Evolutionary conservation across 1,140 invertebrate species (phyloP).

Genomic region (Arctopsyche grandis): DNA sequence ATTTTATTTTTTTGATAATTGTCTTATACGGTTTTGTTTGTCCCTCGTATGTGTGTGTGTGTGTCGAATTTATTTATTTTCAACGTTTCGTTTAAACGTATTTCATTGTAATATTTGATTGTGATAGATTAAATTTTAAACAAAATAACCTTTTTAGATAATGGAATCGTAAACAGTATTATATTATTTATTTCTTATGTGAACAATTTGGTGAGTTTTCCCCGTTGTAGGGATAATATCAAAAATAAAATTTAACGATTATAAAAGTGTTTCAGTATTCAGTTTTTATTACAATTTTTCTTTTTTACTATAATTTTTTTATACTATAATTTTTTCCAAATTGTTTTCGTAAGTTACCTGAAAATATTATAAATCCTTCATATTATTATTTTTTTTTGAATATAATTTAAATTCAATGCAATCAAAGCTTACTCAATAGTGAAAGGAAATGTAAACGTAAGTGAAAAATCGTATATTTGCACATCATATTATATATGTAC

Average conservation of each 20-base stretch:
- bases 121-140: conserved; percentile 22
- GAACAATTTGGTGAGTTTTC: background rate
- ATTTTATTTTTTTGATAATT: no score
- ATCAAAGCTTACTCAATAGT: no score
- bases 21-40: no score
- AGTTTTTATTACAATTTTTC: background rate
- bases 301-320: background rate
- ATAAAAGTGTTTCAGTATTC: background rate
- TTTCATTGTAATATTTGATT: conserved; percentile 21
- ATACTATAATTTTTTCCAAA: background rate
- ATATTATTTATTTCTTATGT: conserved; percentile 28
- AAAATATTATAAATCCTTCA: no score
- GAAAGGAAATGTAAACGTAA: no score
- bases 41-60: no score
- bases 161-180: conserved; percentile 22
- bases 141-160: conserved; percentile 10
- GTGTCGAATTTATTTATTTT: background rate
- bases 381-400: no score
- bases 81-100: background rate
- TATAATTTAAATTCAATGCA: no score
- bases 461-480: no score
- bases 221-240: conserved; percentile 6
- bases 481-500: no score
- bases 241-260: conserved; percentile 27
- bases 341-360: no score